phyloP scores from a whole-genome alignment of 2,797 vertebrate genomes.

The Tympanoctomys barrerae region DNA sequence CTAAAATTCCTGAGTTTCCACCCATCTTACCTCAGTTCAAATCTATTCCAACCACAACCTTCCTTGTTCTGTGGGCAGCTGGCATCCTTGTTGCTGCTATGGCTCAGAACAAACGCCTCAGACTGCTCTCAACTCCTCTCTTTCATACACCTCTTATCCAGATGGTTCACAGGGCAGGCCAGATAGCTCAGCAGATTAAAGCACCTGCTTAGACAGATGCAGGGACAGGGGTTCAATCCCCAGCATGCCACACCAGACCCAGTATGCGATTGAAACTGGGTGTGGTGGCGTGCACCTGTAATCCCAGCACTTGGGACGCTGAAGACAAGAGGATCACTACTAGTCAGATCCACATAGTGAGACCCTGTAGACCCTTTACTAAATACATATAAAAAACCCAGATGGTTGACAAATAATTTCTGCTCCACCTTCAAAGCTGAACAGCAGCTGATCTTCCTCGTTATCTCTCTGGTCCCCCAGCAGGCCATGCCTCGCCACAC shows the following conservation, averaged over 20 bases:
- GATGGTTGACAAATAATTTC: not conserved
- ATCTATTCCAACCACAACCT: not conserved
- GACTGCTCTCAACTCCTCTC: not conserved
- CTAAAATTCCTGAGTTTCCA: not conserved
- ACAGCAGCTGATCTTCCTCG: not conserved
- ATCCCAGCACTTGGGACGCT: too few species aligned
- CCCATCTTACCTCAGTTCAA: not conserved
- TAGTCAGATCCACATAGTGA: too few species aligned
- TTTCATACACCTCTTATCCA: rapidly evolving
- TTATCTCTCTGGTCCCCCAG: not conserved
- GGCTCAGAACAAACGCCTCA: not conserved
- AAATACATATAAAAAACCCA: not conserved
- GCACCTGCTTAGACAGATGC: too few species aligned
- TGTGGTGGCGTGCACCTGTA: too few species aligned
- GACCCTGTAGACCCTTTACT: too few species aligned
- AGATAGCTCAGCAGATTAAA: too few species aligned
- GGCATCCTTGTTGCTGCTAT: not conserved
- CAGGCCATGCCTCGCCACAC: not conserved
- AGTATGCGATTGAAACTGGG: too few species aligned
- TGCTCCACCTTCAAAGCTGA: not conserved
- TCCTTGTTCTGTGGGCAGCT: too few species aligned
- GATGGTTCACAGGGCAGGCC: not conserved
- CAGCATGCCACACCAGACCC: too few species aligned
- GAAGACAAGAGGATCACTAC: too few species aligned
- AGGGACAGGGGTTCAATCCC: too few species aligned